Base-by-base conservation (phyloP, 2,888 invertebrate genomes). In the Cinara cedri region DNA sequence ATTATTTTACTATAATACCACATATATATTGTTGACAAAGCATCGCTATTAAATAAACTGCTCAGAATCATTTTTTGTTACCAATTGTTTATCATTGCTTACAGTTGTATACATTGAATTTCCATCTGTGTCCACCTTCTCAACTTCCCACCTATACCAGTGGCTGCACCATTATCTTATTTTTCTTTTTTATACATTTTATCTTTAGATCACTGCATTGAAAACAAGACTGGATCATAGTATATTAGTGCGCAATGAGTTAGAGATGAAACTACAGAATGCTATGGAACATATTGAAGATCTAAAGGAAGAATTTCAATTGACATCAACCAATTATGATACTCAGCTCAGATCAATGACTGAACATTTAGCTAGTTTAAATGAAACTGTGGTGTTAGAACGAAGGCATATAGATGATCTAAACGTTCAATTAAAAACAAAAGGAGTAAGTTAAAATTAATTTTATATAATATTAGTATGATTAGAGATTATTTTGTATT, bases 231-330 rank as follows among this genome's bases (percentile, higher is more conserved):
- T 89, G 66, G 88, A 89, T 83, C 86, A 87, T 83, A 84, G 88
- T 16, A 85, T 86, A 26, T 85, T 86, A 68, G 88, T 88, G 83
- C 86, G 88, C 80, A 86, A 86, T 76, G 85, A 87, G 65, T 85
- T 88, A 81, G 89, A 90, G 83, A 87, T 87, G 65, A 88, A 89
- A 82, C 84, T 90, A 72, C 87, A 88, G 81, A 87, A 87, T 68
- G 86, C 87, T 75, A 84, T 85, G 81, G 86, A 87, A 81, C 86
- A 85, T 14, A 85, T 88, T 81, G 86, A 87, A 82, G 87, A 88
- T 82, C 85, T 90, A n/a, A 87, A 90, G 86, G 93, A 93, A 85
- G 92, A 92, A 85, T 87, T 93, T 66, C 87, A 88, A 82, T 89
- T 89, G n/a, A 90, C 90, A 3, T 88, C 88, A 49, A 84, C 86